phyloP scores from a whole-genome alignment of 2,888 invertebrate species.

The Minunthozetes semirufus region DNA sequence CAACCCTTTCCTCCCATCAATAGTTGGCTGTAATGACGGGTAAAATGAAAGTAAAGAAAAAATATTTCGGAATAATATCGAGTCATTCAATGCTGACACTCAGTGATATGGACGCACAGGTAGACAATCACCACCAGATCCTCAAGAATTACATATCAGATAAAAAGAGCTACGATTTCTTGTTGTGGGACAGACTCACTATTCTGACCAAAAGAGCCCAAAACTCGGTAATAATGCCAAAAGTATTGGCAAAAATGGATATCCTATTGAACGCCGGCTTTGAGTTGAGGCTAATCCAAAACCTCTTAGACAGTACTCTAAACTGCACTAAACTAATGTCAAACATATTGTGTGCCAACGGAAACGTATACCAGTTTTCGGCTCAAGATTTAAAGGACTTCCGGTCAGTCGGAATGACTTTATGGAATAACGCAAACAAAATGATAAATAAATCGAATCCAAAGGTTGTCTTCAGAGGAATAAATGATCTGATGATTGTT shows the following conservation, averaged over 20 bases:
- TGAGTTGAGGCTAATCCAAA: neutral
- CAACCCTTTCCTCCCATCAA: too few relatives aligned
- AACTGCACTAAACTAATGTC: neutral
- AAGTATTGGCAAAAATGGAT: neutral
- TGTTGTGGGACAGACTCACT: neutral
- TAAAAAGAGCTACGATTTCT: neutral
- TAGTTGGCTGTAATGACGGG: neutral
- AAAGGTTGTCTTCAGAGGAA: neutral
- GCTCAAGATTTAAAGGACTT: neutral
- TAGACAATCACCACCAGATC: neutral
- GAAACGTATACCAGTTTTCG: conserved; percentile 1
- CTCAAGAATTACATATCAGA: neutral
- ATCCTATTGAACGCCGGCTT: neutral
- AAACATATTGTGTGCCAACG: neutral
- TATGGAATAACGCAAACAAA: neutral
- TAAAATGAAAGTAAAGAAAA: neutral
- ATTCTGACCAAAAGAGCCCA: neutral
- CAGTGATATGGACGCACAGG: neutral
- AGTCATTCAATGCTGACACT: neutral
- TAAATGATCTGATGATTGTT: neutral
- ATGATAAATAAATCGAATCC: conserved; percentile 8
- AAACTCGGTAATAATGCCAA: neutral
- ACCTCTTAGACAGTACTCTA: neutral
- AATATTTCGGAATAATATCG: neutral
- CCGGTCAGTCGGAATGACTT: neutral